Percentiles rank a stretch among this genome's conserved stretches.
These are phyloP conservation scores for Pseudochirops cupreus DNA, from an alignment of 2,797 vertebrate species.

Conservation along the genomic window DNA sequence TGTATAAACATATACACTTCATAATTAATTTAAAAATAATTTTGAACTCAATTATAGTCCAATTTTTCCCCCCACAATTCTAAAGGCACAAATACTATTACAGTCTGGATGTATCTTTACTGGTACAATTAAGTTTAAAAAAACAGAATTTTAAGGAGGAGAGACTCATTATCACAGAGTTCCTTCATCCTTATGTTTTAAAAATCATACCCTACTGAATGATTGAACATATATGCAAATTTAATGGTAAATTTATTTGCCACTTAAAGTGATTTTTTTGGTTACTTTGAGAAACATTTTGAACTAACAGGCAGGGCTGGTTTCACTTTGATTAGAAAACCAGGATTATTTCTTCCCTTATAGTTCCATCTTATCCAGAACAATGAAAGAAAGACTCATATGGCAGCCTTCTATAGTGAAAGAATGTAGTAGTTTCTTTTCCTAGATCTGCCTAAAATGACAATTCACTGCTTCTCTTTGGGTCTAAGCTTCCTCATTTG, in stretches of 20 bases:
- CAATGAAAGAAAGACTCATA: not conserved
- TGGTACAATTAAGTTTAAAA: constrained; percentile 43
- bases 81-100: constrained; percentile 54
- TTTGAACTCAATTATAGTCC: constrained; percentile 3
- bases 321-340: not conserved
- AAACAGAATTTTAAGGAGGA: constrained; percentile 13
- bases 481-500: not conserved
- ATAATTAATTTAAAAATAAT: constrained; percentile 55
- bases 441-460: not conserved
- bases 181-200: not conserved
- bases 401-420: not conserved
- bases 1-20: not conserved
- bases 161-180: not conserved
- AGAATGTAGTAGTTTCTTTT: not conserved
- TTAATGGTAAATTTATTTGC: not conserved
- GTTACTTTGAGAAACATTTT: not conserved
- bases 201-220: not conserved
- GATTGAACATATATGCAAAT: not conserved
- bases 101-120: constrained; percentile 51
- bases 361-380: not conserved
- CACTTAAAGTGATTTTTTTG: not conserved
- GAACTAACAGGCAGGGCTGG: not conserved
- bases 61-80: constrained; percentile 56
- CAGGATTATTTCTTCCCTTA: not conserved
- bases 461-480: not conserved